These are phyloP conservation scores for Genyomyrus donnyi DNA, from an alignment of 2,113 vertebrate genomes.

Conservation along the genomic window DNA sequence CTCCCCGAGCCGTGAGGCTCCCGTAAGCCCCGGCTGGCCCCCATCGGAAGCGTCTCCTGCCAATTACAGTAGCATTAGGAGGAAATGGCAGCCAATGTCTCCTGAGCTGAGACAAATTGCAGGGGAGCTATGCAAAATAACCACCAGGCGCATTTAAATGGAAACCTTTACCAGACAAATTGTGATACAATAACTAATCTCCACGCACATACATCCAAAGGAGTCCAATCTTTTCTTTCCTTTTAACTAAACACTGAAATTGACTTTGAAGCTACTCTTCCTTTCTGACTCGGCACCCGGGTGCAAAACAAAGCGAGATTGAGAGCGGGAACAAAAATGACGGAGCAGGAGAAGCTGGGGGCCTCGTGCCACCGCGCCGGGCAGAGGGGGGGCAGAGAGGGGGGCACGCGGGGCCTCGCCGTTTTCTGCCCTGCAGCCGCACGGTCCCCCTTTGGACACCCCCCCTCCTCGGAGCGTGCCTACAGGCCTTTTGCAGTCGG, in stretches of 20 bases:
- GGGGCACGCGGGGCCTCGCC: background rate
- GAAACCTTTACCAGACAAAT: slow-evolving; percentile 76
- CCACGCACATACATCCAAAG: slow-evolving; percentile 37
- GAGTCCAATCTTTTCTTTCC: slow-evolving; percentile 51
- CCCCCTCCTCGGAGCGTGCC: background rate
- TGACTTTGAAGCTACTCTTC: slow-evolving; percentile 48
- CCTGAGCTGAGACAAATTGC: slow-evolving; percentile 67
- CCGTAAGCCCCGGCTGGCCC: slow-evolving; percentile 28
- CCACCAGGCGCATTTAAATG: slow-evolving; percentile 71
- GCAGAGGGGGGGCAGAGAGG: background rate
- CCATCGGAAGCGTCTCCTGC: slow-evolving; percentile 37
- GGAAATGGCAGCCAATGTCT: slow-evolving; percentile 52
- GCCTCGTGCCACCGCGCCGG: background rate
- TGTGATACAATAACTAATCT: slow-evolving; percentile 68
- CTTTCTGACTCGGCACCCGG: slow-evolving; percentile 60
- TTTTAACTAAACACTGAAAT: slow-evolving; percentile 70
- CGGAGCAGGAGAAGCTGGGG: slow-evolving; percentile 37
- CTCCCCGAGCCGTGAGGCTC: slow-evolving; percentile 20
- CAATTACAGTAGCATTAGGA: slow-evolving; percentile 65
- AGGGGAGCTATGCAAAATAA: slow-evolving; percentile 70
- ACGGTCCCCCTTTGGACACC: background rate
- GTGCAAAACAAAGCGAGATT: slow-evolving; percentile 41
- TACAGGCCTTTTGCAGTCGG: no score
- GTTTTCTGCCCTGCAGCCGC: background rate
- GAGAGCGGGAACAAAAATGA: slow-evolving; percentile 40